Evolutionary conservation across 2,113 vertebrate genomes (phyloP).

Genomic region (Amphiprion percula): DNA sequence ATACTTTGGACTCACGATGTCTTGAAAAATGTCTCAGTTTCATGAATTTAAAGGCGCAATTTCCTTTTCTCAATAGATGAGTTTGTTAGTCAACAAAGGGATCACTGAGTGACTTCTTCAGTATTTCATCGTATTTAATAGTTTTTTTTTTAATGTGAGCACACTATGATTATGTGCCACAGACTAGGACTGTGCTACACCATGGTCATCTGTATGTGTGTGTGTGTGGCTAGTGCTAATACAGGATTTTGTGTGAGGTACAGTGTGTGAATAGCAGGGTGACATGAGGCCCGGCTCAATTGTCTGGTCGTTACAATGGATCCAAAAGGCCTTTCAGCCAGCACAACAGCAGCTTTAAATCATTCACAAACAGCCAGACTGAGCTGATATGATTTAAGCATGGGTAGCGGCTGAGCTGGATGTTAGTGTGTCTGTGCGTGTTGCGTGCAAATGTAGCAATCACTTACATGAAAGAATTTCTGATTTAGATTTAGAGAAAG

Average conservation of each 20-base stretch:
- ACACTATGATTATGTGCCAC: not conserved
- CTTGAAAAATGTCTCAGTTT: too few relatives aligned
- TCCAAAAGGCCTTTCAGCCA: conserved; percentile 38
- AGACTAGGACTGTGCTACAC: not conserved
- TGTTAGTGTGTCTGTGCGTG: conserved; percentile 5
- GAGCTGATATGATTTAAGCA: conserved; percentile 23
- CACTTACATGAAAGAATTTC: not conserved
- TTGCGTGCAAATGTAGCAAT: not conserved
- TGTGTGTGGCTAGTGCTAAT: conserved; percentile 4
- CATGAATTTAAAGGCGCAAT: not conserved
- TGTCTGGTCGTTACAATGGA: conserved; percentile 41
- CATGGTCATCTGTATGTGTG: conserved; percentile 1
- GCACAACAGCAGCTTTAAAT: conserved; percentile 54
- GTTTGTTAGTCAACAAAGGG: not conserved
- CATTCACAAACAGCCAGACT: conserved; percentile 49
- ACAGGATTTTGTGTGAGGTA: conserved; percentile 27
- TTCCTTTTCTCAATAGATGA: not conserved
- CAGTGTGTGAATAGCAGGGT: conserved; percentile 40
- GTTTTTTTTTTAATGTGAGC: not conserved
- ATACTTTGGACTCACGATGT: too few relatives aligned
- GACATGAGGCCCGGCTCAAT: conserved; percentile 41
- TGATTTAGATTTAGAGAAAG: not conserved
- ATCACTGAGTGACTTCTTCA: not conserved
- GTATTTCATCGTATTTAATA: not conserved
- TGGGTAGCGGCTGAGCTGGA: not conserved